Conservation (phyloP, 1,140 invertebrate genomes). For the Caenorhabditis remanei region DNA sequence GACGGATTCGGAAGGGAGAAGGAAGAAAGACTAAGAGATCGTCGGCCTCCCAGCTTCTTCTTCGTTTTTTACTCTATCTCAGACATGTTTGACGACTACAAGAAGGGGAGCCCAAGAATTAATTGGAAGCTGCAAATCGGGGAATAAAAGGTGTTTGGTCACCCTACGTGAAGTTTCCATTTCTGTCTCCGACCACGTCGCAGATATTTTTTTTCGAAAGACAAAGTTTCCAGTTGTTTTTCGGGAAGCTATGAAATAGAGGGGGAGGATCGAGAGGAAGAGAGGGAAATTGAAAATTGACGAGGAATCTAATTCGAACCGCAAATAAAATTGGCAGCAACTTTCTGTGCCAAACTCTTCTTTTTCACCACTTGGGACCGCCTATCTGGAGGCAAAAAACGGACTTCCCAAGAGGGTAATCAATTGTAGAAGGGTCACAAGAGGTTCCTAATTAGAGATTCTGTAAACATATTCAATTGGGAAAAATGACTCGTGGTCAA, state of each 20-base stretch:
- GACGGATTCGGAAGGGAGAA: not conserved
- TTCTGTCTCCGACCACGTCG: not conserved
- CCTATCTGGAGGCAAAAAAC: not conserved
- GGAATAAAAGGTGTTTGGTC: constrained; percentile 5
- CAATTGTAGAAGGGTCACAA: not conserved
- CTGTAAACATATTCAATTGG: not conserved
- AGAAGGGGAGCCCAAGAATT: constrained; percentile 3
- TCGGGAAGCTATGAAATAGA: not conserved
- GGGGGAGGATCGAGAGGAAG: constrained; percentile 12
- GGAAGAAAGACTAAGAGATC: not conserved
- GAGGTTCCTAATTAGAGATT: not conserved
- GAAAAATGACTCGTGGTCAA: not conserved
- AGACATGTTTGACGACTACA: constrained; percentile 12
- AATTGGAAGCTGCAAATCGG: constrained; percentile 16
- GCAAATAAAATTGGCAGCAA: constrained; percentile 36
- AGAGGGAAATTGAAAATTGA: constrained; percentile 46
- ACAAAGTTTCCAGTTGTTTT: constrained; percentile 44
- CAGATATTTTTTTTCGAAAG: not conserved
- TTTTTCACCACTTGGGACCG: not conserved
- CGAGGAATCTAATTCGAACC: constrained; percentile 44
- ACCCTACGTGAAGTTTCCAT: not conserved
- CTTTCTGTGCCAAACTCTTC: not conserved
- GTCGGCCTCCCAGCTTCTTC: not conserved
- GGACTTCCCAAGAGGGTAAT: constrained; percentile 11
- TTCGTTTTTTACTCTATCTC: not conserved